phyloP scores from a whole-genome alignment of 64 coral and sea anemone genomes.

The Dendrophyllia cribrosa region DNA sequence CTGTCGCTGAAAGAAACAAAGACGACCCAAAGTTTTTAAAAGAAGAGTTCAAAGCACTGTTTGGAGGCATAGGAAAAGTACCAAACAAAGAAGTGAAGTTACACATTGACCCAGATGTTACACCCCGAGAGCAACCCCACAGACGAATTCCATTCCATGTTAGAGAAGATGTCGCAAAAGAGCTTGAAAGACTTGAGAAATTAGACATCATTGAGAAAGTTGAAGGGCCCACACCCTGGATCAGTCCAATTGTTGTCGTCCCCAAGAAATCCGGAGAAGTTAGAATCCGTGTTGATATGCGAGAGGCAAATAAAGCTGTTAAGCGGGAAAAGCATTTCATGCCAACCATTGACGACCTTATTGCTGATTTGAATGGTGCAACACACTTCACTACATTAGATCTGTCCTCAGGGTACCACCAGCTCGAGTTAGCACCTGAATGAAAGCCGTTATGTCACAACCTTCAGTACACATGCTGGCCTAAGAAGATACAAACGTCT shows the following conservation, averaged over 20 bases:
- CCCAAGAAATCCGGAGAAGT: constrained; percentile 40
- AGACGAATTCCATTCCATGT: constrained; percentile 21
- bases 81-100: constrained; percentile 45
- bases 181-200: constrained; percentile 34
- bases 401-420: constrained; percentile 62
- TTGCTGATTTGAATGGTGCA: constrained; percentile 45
- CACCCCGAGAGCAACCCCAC: constrained; percentile 46
- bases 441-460: constrained; percentile 28
- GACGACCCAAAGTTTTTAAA: not conserved
- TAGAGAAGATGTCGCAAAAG: constrained; percentile 34
- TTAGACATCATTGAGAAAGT: constrained; percentile 43
- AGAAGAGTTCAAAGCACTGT: constrained; percentile 17
- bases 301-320: constrained; percentile 55
- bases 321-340: constrained; percentile 48
- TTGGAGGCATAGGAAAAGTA: constrained; percentile 33
- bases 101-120: constrained; percentile 33
- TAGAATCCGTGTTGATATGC: constrained; percentile 36
- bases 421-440: constrained; percentile 34
- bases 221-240: constrained; percentile 17
- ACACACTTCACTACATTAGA: constrained; percentile 38
- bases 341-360: constrained; percentile 54
- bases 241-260: constrained; percentile 24
- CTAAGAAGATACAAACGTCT: constrained; percentile 39
- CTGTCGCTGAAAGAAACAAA: not conserved
- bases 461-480: constrained; percentile 11